Evolutionary conservation across 2,888 invertebrate genomes (phyloP).

Genomic region (Latheticus oryzae): DNA sequence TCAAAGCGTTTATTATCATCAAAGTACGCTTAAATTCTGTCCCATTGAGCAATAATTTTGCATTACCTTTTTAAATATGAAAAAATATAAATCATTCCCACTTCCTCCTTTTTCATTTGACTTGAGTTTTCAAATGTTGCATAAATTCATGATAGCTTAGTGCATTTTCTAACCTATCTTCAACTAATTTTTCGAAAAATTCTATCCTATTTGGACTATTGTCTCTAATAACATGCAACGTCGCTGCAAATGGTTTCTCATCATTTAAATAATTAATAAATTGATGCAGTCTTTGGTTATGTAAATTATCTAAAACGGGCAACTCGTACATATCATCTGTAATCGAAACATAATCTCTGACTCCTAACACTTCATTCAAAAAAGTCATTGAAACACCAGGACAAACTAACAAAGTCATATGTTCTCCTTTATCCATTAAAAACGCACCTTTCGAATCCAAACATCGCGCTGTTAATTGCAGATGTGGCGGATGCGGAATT

Average conservation of each 20-base stretch:
- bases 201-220: slow-evolving; percentile 85
- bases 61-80: slow-evolving; percentile 46
- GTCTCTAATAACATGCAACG: slow-evolving; percentile 88
- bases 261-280: slow-evolving; percentile 88
- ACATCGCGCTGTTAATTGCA: slow-evolving; percentile 87
- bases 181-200: slow-evolving; percentile 91
- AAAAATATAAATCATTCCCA: slow-evolving; percentile 18
- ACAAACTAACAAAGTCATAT: slow-evolving; percentile 86
- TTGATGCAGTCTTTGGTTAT: slow-evolving; percentile 79
- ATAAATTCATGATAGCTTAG: slow-evolving; percentile 98
- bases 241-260: slow-evolving; percentile 83
- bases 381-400: slow-evolving; percentile 80
- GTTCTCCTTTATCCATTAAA: slow-evolving; percentile 87
- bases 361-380: slow-evolving; percentile 83
- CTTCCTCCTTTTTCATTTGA: slow-evolving; percentile 77
- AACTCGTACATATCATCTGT: slow-evolving; percentile 82
- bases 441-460: slow-evolving; percentile 91
- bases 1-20: slow-evolving; percentile 33
- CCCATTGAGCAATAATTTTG: slow-evolving; percentile 56
- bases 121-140: slow-evolving; percentile 91
- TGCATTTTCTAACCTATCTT: slow-evolving; percentile 93
- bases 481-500: slow-evolving; percentile 76
- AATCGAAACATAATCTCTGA: slow-evolving; percentile 77
- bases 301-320: slow-evolving; percentile 81
- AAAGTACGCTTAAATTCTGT: no score